A percentile compares a stretch with the other conserved stretches of the same genome.
Conservation (phyloP, 2,888 invertebrate genomes). For the Leucania comma region DNA sequence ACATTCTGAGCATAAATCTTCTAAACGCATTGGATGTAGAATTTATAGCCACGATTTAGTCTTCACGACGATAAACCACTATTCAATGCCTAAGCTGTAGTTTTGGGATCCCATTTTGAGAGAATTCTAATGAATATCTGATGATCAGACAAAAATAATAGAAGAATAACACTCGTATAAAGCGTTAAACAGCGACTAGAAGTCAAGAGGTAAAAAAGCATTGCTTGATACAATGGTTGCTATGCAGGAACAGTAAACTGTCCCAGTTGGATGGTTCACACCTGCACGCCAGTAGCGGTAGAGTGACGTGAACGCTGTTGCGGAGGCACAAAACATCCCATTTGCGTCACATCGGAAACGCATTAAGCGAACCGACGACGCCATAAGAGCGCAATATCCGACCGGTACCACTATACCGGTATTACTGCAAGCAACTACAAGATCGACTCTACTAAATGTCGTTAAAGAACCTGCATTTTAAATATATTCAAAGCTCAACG, state of each 20-base stretch:
- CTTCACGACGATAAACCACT: slow-evolving; percentile 70
- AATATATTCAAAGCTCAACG: slow-evolving; percentile 32
- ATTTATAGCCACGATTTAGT: slow-evolving; percentile 80
- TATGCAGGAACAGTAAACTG: slow-evolving; percentile 59
- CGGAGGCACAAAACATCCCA: slow-evolving; percentile 82
- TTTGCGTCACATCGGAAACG: slow-evolving; percentile 89
- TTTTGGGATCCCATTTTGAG: slow-evolving; percentile 11
- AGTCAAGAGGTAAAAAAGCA: slow-evolving; percentile 8
- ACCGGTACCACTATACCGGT: slow-evolving; percentile 70
- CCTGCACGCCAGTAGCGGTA: slow-evolving; percentile 66
- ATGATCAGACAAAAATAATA: background rate
- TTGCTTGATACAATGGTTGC: slow-evolving; percentile 13
- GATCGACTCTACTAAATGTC: slow-evolving; percentile 48
- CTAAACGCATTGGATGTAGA: slow-evolving; percentile 73
- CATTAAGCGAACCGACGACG: slow-evolving; percentile 84
- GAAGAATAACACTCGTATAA: slow-evolving; percentile 1
- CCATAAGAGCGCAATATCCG: slow-evolving; percentile 88
- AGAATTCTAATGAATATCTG: slow-evolving; percentile 23
- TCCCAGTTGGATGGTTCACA: slow-evolving; percentile 71
- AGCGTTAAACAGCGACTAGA: slow-evolving; percentile 4
- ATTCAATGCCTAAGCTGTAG: slow-evolving; percentile 58
- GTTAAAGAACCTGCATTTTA: slow-evolving; percentile 32
- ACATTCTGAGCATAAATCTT: slow-evolving; percentile 79
- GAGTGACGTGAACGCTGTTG: slow-evolving; percentile 60
- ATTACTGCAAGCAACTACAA: slow-evolving; percentile 55